A percentile compares a stretch with the other conserved stretches of the same genome.
Conservation (phyloP, 2,888 invertebrate genomes). For the Dioctria rufipes region DNA sequence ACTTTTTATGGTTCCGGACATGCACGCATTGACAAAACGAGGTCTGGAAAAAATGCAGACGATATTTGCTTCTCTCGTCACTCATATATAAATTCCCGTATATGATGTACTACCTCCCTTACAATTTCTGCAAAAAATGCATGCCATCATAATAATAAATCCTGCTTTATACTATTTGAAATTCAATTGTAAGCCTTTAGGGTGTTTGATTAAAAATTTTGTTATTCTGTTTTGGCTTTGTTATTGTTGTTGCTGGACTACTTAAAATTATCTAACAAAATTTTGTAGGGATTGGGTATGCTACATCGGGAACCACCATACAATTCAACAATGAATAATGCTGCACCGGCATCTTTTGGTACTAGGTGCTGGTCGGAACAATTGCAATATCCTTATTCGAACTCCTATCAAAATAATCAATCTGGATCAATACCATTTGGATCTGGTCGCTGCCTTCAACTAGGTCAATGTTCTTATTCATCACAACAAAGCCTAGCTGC, state of each 20-base stretch:
- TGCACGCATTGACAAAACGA: too few species aligned
- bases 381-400: constrained; percentile 58
- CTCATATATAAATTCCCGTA: too few species aligned
- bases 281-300: constrained; percentile 71
- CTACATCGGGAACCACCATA: constrained; percentile 63
- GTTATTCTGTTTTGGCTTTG: too few species aligned
- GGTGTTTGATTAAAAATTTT: too few species aligned
- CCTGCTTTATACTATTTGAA: too few species aligned
- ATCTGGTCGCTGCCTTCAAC: constrained; percentile 42
- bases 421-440: not conserved
- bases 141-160: too few species aligned
- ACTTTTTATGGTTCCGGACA: too few species aligned
- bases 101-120: too few species aligned
- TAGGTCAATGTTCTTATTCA: constrained; percentile 53
- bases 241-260: not conserved
- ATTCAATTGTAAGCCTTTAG: too few species aligned
- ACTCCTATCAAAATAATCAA: constrained; percentile 13
- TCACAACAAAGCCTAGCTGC: not conserved
- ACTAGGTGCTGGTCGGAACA: constrained; percentile 66
- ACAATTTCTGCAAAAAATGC: too few species aligned
- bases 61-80: too few species aligned
- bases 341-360: constrained; percentile 67
- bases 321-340: constrained; percentile 58
- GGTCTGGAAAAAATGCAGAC: too few species aligned
- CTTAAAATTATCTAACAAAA: constrained; percentile 18